Percentiles rank a stretch among this genome's conserved stretches.
Conservation (phyloP, 2,113 vertebrate genomes). For the Clinocottus analis region DNA sequence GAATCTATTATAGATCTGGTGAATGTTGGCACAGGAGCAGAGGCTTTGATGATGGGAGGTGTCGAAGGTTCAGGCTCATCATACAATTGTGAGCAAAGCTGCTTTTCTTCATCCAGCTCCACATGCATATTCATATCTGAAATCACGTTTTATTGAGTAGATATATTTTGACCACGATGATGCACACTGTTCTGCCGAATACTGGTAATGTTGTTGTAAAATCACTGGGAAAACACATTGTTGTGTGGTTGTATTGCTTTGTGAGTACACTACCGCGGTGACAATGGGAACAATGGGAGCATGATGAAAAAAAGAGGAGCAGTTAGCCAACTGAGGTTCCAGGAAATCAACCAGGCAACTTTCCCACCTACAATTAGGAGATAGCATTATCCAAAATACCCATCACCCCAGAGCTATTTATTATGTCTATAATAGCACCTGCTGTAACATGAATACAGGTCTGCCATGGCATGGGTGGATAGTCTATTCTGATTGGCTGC, state of each 20-base stretch:
- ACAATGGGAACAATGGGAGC: background rate
- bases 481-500: background rate
- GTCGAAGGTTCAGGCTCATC: conserved; percentile 56
- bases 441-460: too few relatives aligned
- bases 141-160: background rate
- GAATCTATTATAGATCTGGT: conserved; percentile 70
- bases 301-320: background rate
- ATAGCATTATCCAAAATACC: too few relatives aligned
- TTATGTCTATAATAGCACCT: too few relatives aligned
- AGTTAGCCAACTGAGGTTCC: background rate
- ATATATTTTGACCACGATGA: background rate
- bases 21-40: conserved; percentile 48
- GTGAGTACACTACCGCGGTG: background rate
- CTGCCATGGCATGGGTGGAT: too few relatives aligned
- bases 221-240: too few relatives aligned
- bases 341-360: background rate
- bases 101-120: conserved; percentile 4
- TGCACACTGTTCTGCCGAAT: background rate
- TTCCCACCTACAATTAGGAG: background rate
- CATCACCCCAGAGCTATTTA: too few relatives aligned
- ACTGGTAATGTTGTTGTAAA: background rate
- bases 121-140: background rate
- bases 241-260: too few relatives aligned
- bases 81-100: conserved; percentile 20
- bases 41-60: conserved; percentile 71